Evolutionary conservation across 2,113 vertebrate genomes (phyloP), one percentile per base, ranked within the genome.

Genomic region (Rynchops niger): DNA sequence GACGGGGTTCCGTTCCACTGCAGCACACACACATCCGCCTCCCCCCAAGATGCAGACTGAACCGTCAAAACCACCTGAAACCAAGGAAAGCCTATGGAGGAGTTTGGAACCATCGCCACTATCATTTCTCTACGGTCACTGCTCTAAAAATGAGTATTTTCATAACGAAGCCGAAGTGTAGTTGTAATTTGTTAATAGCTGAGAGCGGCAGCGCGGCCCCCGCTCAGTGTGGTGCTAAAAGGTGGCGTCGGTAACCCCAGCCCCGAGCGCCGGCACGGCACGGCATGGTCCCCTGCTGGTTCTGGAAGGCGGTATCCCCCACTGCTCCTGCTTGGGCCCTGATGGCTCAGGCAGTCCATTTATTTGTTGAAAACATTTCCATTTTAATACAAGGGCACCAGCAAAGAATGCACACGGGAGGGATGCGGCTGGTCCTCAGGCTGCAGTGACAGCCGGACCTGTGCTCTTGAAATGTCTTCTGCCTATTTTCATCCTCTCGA

Each of bases 61-160:
- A 76, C 89, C 76, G 22, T 66, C 78, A 82, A 63, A 92, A 49
- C 55, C 78, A 66, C 56, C 94, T 79, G 88, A 96, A 34, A n/a
- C 11, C 47, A 52, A 22, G 40, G 43, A 8, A 70, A 90, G 34
- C 12, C 89, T 59, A 22, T 21, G 61, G 69, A 59, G 22, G 78
- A 43, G 56, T 43, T 40, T 83, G 82, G 80, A 96, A 66, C 78
- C 56, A 58, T 50, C 61, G 5, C 36, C 40, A 16, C 61, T 9
- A 42, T n/a, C 17, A 26, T 22, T 73, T 29, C n/a, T 19, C 49
- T 78, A 3, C 62, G 9, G 43, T 18, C 32, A 4, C 32, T 47
- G 62, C 73, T 59, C 58, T 36, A 38, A 52, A 74, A 76, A 61
- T 3, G 19, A 66, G 34, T 22, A 27, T 59, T 56, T 62, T 17